Evolutionary conservation across 2,113 vertebrate species (phyloP), one percentile per base, ranked within the genome.

Genomic region (Zosterops borbonicus): DNA sequence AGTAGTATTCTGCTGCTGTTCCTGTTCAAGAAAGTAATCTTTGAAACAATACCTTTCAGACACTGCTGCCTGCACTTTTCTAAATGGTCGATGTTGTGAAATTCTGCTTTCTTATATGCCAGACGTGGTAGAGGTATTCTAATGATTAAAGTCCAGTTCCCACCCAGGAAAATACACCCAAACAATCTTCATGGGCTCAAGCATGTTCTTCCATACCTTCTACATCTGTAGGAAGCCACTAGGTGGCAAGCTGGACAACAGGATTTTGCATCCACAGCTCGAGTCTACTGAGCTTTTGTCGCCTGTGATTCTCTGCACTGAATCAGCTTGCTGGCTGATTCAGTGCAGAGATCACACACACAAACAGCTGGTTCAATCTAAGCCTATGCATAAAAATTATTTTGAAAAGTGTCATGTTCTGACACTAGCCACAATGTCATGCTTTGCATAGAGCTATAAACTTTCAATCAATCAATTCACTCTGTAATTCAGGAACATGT

Each of bases 221-320:
- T 47, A 4, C 67, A 35, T 13, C 42, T 33, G 55, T 22, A 65
- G 55, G 55, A 65, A 80, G 27, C 95, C 96, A 67, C 81, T 92
- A 96, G 95, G 70, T 95, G 94, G 91, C 96, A 91, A 92, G 42
- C 91, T 80, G 87, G 42, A 59, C 91, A 89, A 20, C 62, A 5
- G 1, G 70, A 83, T 87, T 55, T 53, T 0, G 0, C 46, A 37
- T 35, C 31, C 5, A 6, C 29, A 16, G 53, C 39, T 11, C 22
- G 7, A 12, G 55, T 9, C 28, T 47, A 1, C 47, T 52, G 55
- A 74, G 55, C 62, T 65, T 78, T 49, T 60, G 62, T n/a, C 46
- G 65, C 46, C 76, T 87, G 60, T 29, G 42, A 19, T 29, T 52
- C 49, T 39, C 68, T 70, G 47, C 47, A 52, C 35, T 44, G 18